Evolutionary conservation across 2,797 vertebrate genomes (phyloP).

Genomic region (Falco concolor): DNA sequence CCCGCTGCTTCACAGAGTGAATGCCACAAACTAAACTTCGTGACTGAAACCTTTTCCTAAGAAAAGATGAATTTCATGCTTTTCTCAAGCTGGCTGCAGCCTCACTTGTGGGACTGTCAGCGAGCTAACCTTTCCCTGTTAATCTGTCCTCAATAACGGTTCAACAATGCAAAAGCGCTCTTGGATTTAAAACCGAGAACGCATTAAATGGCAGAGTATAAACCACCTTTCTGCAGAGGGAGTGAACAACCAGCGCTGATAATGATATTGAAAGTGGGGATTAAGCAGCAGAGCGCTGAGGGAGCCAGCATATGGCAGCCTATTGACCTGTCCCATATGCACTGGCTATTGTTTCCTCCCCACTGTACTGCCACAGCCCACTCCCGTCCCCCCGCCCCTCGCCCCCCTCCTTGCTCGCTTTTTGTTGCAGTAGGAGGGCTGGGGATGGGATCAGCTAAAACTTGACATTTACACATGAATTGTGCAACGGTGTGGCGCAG

Average conservation of each 20-base stretch:
- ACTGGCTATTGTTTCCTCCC: slow-evolving; percentile 12
- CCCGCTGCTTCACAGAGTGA: background rate
- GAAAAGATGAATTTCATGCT: slow-evolving; percentile 39
- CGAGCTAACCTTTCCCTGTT: background rate
- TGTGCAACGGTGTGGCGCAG: background rate
- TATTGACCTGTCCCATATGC: slow-evolving; percentile 34
- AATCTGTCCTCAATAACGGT: background rate
- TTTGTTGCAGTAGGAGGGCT: background rate
- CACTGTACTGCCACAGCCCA: background rate
- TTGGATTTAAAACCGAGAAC: slow-evolving; percentile 7
- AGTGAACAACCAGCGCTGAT: background rate
- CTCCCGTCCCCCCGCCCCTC: background rate
- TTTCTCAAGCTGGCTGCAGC: background rate
- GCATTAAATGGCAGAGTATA: background rate
- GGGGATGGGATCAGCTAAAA: background rate
- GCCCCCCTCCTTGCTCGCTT: background rate
- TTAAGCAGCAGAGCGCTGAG: slow-evolving; percentile 17
- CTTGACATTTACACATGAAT: slow-evolving; percentile 54
- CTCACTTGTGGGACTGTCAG: background rate
- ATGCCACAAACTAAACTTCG: slow-evolving; percentile 24
- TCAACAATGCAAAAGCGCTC: background rate
- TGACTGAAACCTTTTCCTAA: slow-evolving; percentile 5
- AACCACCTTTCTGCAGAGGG: slow-evolving; percentile 33
- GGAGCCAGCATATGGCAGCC: slow-evolving; percentile 44
- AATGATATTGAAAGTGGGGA: slow-evolving; percentile 51